A percentile compares a stretch with the other conserved stretches of the same genome.
Conservation (phyloP, 2,797 vertebrate genomes). For the Lophotriccus pileatus region DNA sequence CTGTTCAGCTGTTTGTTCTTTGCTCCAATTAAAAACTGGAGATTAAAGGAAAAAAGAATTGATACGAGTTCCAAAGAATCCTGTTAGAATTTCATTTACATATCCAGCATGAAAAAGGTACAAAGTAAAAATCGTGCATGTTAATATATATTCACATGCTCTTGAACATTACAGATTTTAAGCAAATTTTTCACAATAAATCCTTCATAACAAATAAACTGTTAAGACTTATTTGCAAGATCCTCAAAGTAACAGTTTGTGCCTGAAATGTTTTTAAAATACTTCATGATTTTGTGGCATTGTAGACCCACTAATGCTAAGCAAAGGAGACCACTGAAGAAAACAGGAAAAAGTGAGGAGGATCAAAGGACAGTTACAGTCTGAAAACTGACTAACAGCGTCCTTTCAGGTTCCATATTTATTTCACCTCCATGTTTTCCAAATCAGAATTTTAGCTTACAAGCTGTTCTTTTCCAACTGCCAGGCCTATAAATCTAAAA, state of each 20-base stretch:
- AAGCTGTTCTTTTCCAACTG: slow-evolving; percentile 11
- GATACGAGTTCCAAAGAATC: not conserved
- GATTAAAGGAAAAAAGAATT: slow-evolving; percentile 1
- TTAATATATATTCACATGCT: not conserved
- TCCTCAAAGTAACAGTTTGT: not conserved
- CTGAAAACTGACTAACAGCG: not conserved
- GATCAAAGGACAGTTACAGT: not conserved
- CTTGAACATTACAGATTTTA: not conserved
- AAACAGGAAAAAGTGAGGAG: not conserved
- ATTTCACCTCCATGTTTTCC: not conserved
- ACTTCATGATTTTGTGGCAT: not conserved
- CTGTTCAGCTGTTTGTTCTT: slow-evolving; percentile 47
- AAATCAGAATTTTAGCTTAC: slow-evolving; percentile 10
- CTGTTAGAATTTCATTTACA: not conserved
- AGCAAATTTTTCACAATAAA: not conserved
- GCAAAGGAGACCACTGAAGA: not conserved
- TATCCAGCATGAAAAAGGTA: not conserved
- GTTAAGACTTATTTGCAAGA: not conserved
- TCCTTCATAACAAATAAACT: not conserved
- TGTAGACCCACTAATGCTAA: not conserved
- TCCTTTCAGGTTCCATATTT: not conserved
- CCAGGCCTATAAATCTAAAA: slow-evolving; percentile 18
- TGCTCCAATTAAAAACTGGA: slow-evolving; percentile 46
- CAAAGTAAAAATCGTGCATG: not conserved
- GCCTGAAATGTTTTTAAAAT: not conserved